Conservation (phyloP, 1,140 invertebrate species). For the Heliconius congener region DNA sequence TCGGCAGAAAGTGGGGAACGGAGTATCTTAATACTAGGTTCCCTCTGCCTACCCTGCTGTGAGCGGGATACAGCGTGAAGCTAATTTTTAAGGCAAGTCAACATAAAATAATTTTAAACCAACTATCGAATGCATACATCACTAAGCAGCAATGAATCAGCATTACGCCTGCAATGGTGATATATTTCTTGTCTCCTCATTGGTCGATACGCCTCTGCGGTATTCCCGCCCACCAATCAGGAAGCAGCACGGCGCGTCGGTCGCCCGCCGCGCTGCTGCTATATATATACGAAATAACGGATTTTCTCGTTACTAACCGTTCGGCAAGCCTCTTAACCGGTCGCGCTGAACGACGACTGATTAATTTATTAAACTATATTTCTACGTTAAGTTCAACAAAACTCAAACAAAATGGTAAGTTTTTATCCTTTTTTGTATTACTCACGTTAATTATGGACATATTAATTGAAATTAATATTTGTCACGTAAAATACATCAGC, state of each 20-base stretch:
- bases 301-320: slow-evolving; percentile 66
- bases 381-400: slow-evolving; percentile 74
- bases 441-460: neutral
- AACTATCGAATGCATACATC: neutral
- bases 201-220: slow-evolving; percentile 73
- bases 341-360: slow-evolving; percentile 77
- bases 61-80: too few relatives aligned
- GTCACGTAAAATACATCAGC: slow-evolving; percentile 9
- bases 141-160: neutral
- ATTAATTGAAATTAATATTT: neutral
- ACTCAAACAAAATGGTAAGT: slow-evolving; percentile 79
- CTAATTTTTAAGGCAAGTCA: too few relatives aligned
- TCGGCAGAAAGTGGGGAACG: too few relatives aligned
- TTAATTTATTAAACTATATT: slow-evolving; percentile 74
- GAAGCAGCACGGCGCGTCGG: slow-evolving; percentile 53
- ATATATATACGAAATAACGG: slow-evolving; percentile 69
- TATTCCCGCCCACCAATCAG: slow-evolving; percentile 61
- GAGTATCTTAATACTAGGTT: too few relatives aligned
- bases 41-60: too few relatives aligned
- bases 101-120: neutral
- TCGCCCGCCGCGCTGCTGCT: slow-evolving; percentile 51
- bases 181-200: slow-evolving; percentile 70
- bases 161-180: slow-evolving; percentile 73
- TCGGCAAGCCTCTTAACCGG: slow-evolving; percentile 79
- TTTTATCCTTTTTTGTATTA: slow-evolving; percentile 27